Conservation (phyloP, 2,797 vertebrate species). For the Eulemur rubriventer region DNA sequence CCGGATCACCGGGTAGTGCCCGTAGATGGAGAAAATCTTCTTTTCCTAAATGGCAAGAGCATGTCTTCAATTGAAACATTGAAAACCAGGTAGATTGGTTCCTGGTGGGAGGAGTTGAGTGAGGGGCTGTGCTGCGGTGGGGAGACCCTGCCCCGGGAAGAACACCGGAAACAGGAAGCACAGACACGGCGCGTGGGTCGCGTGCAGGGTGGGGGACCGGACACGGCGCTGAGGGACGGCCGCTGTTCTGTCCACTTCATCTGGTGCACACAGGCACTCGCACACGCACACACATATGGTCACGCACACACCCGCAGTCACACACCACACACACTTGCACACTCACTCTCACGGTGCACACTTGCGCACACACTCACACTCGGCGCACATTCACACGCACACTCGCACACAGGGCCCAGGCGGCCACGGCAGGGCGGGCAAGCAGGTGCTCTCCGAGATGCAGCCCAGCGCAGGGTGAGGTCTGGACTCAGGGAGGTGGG, state of each 20-base stretch:
- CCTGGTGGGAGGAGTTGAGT: neutral
- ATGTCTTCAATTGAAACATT: neutral
- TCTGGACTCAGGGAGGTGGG: too few relatives aligned
- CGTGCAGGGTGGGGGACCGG: too few relatives aligned
- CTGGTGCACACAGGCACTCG: too few relatives aligned
- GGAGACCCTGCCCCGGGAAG: accelerated
- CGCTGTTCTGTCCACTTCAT: neutral
- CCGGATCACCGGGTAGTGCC: constrained; percentile 79
- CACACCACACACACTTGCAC: too few relatives aligned
- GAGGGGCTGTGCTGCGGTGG: accelerated
- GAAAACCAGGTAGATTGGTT: accelerated
- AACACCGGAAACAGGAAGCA: accelerated
- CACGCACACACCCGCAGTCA: too few relatives aligned
- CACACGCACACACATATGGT: neutral
- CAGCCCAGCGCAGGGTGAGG: neutral
- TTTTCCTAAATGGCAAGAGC: constrained; percentile 74
- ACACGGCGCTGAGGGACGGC: neutral
- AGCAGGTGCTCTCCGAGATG: accelerated
- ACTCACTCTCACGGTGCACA: too few relatives aligned
- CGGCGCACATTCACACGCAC: neutral
- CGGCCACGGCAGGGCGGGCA: neutral
- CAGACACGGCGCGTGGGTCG: neutral
- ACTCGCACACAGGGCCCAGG: neutral
- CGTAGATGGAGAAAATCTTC: constrained; percentile 82
- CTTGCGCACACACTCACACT: neutral